phyloP scores from a whole-genome alignment of 2,113 vertebrate species.

The Ariopsis seemanni region DNA sequence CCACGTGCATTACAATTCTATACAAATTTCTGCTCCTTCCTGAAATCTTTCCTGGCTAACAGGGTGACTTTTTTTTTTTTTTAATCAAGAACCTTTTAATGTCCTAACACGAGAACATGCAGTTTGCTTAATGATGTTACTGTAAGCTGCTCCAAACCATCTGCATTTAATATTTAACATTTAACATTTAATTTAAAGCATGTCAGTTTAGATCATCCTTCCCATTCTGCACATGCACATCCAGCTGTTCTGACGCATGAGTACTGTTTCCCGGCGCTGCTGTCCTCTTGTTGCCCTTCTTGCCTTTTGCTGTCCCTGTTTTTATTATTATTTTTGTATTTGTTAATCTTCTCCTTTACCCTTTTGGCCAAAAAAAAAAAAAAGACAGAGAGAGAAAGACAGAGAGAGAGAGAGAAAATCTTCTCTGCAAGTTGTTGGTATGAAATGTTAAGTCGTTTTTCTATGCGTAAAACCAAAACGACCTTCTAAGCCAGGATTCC shows the following conservation, averaged over 20 bases:
- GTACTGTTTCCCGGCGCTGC: not conserved
- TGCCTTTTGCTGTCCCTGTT: not conserved
- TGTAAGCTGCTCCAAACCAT: not conserved
- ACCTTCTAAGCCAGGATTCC: not conserved
- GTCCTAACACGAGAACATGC: not conserved
- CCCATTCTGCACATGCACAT: not conserved
- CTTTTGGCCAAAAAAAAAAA: not conserved
- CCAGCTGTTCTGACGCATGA: not conserved
- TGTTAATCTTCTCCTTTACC: not conserved
- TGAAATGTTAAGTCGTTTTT: not conserved
- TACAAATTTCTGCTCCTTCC: not conserved
- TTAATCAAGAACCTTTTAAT: not conserved
- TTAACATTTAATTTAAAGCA: not conserved
- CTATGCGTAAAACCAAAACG: not conserved
- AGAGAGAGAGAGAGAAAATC: not conserved
- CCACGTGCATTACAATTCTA: not conserved
- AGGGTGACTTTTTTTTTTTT: not conserved
- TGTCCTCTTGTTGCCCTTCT: constrained; percentile 21
- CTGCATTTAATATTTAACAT: not conserved
- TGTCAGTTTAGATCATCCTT: not conserved
- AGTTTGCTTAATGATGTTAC: not conserved
- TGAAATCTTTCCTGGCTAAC: not conserved
- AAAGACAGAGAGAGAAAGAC: too few relatives aligned
- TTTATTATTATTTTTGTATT: not conserved
- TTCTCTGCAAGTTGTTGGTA: not conserved